Conservation (phyloP, 2,113 vertebrate genomes). For the Struthio camelus region DNA sequence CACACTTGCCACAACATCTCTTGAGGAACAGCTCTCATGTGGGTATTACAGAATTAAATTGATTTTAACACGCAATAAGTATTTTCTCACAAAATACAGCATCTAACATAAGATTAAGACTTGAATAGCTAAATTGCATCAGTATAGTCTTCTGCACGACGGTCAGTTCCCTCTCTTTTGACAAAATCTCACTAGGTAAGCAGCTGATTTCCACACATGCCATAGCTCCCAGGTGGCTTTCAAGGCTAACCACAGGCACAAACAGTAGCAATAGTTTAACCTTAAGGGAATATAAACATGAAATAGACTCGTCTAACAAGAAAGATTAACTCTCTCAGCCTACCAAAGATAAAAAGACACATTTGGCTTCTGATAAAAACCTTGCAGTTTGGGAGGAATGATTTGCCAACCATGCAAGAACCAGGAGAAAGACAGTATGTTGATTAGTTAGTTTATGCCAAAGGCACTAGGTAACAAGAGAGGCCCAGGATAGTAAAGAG, state of each 20-base stretch:
- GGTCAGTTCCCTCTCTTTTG: neutral
- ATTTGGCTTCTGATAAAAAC: neutral
- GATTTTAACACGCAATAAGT: neutral
- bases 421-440: neutral
- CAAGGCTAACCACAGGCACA: neutral
- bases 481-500: neutral
- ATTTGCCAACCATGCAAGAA: neutral
- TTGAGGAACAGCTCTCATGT: neutral
- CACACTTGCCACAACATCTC: no score
- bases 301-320: neutral
- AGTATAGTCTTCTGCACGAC: neutral
- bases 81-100: neutral
- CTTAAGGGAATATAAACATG: neutral
- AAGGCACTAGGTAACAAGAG: neutral
- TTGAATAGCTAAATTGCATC: neutral
- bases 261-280: neutral
- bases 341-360: neutral
- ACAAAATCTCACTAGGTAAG: neutral
- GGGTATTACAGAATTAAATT: neutral
- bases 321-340: neutral
- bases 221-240: neutral
- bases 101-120: neutral
- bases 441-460: neutral
- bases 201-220: neutral
- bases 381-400: neutral